A percentile compares a stretch with the other conserved stretches of the same genome.
phyloP scores from a whole-genome alignment of 2,888 invertebrate genomes.

The Allophyes oxyacanthae region DNA sequence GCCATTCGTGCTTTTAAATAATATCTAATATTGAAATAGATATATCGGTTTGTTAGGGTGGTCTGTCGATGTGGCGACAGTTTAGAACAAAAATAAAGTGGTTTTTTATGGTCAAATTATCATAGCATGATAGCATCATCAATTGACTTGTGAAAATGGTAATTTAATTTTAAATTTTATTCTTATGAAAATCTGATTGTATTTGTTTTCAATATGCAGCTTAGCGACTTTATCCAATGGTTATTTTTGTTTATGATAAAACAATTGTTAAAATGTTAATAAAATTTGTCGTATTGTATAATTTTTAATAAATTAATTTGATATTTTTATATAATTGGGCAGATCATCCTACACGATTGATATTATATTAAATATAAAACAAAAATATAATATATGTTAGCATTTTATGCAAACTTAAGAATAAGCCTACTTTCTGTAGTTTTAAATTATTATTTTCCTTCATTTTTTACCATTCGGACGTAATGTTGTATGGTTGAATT shows the following conservation, averaged over 20 bases:
- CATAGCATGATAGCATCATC: no score
- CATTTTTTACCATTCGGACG: slow-evolving; percentile 56
- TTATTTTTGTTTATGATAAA: no score
- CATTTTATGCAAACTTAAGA: slow-evolving; percentile 66
- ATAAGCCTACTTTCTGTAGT: slow-evolving; percentile 59
- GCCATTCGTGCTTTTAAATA: slow-evolving; percentile 85
- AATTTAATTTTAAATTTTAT: no score
- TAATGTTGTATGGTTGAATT: slow-evolving; percentile 40
- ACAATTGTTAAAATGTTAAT: no score
- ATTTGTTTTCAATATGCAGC: no score
- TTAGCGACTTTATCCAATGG: no score
- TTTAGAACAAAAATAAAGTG: not conserved
- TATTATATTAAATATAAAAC: slow-evolving; percentile 57
- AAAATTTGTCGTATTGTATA: no score
- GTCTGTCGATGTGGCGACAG: slow-evolving; percentile 26
- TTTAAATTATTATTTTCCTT: slow-evolving; percentile 53
- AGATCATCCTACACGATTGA: slow-evolving; percentile 52
- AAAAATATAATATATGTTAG: slow-evolving; percentile 69
- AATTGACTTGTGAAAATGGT: no score
- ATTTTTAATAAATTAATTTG: not conserved
- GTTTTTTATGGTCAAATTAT: no score
- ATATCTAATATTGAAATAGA: slow-evolving; percentile 62
- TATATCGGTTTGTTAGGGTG: slow-evolving; percentile 53
- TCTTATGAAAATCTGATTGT: no score
- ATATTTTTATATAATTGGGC: slow-evolving; percentile 18